These are phyloP conservation scores for Rhinoderma darwinii DNA, from an alignment of 2,113 vertebrate species.

Conservation along the genomic window DNA sequence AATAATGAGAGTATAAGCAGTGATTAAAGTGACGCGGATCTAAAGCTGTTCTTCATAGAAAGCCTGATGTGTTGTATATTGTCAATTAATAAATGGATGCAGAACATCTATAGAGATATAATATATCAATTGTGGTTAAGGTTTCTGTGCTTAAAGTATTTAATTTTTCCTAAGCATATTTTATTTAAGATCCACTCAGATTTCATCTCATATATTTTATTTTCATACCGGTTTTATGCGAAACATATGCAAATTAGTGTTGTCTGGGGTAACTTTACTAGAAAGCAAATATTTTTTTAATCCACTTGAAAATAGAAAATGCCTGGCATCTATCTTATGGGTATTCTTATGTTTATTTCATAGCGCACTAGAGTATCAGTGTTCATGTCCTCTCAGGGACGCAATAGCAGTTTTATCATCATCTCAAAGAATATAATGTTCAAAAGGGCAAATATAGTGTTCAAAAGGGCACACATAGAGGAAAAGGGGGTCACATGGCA, in stretches of 20 bases:
- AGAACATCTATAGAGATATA: not conserved
- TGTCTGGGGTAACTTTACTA: slow-evolving; percentile 18
- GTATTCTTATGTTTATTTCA: not conserved
- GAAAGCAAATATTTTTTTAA: slow-evolving; percentile 29
- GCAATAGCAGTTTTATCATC: not conserved
- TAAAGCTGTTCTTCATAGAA: not conserved
- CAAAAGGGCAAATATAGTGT: not conserved
- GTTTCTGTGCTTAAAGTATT: not conserved
- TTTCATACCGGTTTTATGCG: slow-evolving; percentile 2
- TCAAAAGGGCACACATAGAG: not conserved
- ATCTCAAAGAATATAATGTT: not conserved
- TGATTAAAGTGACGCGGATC: slow-evolving; percentile 2
- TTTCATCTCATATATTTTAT: slow-evolving; percentile 11
- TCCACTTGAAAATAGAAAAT: not conserved
- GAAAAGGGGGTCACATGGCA: too few species aligned
- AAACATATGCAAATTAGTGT: slow-evolving; percentile 18
- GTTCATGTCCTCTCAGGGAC: not conserved
- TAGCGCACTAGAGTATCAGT: not conserved
- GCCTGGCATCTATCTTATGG: not conserved
- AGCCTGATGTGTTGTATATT: not conserved
- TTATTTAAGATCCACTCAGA: not conserved
- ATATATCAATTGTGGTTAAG: not conserved
- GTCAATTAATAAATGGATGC: not conserved
- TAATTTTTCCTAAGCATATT: not conserved
- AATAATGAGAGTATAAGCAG: not conserved